Percentiles rank a stretch among this genome's conserved stretches.
These are phyloP conservation scores for Teinopalpus imperialis DNA, from an alignment of 2,888 invertebrate genomes.

Conservation along the genomic window DNA sequence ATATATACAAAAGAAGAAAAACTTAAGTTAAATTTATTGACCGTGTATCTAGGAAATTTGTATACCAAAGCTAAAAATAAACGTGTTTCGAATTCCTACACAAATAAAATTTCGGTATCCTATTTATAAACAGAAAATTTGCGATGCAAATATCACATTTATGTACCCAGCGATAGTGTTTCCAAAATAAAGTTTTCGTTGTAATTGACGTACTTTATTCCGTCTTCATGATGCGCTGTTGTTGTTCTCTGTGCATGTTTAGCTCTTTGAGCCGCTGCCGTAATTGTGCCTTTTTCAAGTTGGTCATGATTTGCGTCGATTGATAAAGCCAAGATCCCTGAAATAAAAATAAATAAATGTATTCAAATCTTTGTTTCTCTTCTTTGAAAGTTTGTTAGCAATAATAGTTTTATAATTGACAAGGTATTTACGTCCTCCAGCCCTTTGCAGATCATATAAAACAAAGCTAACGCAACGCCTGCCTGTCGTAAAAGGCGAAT, in stretches of 20 bases:
- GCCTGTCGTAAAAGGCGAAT: too few species aligned
- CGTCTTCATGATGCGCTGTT: slow-evolving; percentile 51
- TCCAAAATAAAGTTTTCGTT: slow-evolving; percentile 9
- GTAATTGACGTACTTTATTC: slow-evolving; percentile 46
- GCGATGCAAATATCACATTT: slow-evolving; percentile 19
- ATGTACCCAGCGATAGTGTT: slow-evolving; percentile 6
- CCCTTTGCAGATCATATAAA: too few species aligned
- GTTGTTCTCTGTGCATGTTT: slow-evolving; percentile 61
- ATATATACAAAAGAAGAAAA: too few species aligned
- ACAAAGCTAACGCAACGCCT: too few species aligned
- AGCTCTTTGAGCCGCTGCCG: slow-evolving; percentile 85
- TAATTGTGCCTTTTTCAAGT: slow-evolving; percentile 90
- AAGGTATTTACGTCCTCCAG: too few species aligned
- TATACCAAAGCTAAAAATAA: too few species aligned
- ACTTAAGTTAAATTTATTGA: too few species aligned
- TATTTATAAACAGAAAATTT: slow-evolving; percentile 11
- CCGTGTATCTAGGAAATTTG: too few species aligned
- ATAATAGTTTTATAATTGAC: too few species aligned
- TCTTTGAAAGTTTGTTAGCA: too few species aligned
- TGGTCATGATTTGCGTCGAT: slow-evolving; percentile 93
- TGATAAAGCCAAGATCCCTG: slow-evolving; percentile 95
- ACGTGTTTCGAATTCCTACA: neutral
- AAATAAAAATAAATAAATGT: slow-evolving; percentile 29
- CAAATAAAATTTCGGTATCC: slow-evolving; percentile 4
- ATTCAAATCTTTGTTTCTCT: too few species aligned